Conservation (phyloP, 2,113 vertebrate genomes). For the Campylomormyrus tamandua region DNA sequence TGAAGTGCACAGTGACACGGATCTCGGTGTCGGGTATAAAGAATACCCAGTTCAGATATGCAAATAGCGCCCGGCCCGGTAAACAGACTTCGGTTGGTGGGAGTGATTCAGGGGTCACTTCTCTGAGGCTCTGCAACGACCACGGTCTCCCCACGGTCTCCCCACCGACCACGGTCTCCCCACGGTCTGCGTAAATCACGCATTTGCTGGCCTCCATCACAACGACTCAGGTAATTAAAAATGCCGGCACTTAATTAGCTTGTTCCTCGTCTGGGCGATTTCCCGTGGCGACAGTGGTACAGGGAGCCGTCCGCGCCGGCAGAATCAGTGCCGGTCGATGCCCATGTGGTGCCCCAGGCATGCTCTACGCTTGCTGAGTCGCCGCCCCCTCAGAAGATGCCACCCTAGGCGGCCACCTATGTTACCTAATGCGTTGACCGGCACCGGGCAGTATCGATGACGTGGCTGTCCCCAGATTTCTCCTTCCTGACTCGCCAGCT, state of each 20-base stretch:
- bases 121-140: background rate
- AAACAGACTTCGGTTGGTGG: background rate
- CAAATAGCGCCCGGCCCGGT: background rate
- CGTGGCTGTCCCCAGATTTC: background rate
- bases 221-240: conserved; percentile 55
- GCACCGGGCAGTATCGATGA: too few species aligned
- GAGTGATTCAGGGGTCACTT: conserved; percentile 17
- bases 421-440: background rate
- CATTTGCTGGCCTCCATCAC: conserved; percentile 50
- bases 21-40: background rate
- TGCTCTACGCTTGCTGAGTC: background rate
- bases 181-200: conserved; percentile 42
- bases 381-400: background rate
- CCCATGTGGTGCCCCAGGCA: background rate
- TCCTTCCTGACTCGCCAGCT: background rate
- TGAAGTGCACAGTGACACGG: background rate
- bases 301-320: conserved; percentile 10
- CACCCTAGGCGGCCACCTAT: background rate
- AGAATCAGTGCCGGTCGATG: background rate
- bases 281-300: conserved; percentile 24
- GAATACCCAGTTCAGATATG: background rate
- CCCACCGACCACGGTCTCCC: conserved; percentile 13
- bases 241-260: conserved; percentile 59
- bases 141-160: too few species aligned
- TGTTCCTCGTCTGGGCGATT: conserved; percentile 53